Percentiles rank a stretch among this genome's conserved stretches.
phyloP scores from a whole-genome alignment of 2,797 vertebrate species.

The Anisognathus igniventris region DNA sequence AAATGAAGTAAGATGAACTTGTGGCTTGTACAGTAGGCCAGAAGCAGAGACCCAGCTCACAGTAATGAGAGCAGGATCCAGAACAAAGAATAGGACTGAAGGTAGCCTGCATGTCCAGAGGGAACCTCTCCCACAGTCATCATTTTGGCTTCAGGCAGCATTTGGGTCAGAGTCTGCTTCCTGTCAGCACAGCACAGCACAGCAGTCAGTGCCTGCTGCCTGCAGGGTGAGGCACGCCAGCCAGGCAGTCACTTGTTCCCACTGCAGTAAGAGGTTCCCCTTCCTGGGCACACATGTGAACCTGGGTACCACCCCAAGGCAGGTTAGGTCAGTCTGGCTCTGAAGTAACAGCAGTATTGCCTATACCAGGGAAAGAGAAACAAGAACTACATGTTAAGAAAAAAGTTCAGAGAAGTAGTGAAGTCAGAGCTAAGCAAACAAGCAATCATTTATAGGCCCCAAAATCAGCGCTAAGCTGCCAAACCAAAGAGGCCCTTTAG shows the following conservation, averaged over 20 bases:
- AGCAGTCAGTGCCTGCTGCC: background rate
- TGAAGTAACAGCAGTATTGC: accelerated
- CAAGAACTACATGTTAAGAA: background rate
- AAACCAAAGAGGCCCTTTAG: constrained; percentile 38
- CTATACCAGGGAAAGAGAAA: background rate
- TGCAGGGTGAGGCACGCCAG: background rate
- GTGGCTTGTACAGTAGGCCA: background rate
- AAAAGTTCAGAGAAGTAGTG: constrained; percentile 9
- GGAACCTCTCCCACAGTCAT: background rate
- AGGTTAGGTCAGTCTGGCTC: background rate
- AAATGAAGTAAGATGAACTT: background rate
- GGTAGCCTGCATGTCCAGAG: background rate
- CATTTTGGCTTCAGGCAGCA: accelerated
- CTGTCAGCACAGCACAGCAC: background rate
- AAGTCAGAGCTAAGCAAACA: constrained; percentile 29
- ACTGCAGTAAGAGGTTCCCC: accelerated
- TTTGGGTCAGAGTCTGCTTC: background rate
- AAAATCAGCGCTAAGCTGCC: constrained; percentile 51
- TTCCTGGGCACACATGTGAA: accelerated
- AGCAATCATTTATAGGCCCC: constrained; percentile 23
- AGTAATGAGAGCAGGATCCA: background rate
- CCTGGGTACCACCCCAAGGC: background rate
- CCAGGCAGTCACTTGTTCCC: background rate
- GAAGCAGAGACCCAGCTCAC: background rate
- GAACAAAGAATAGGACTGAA: background rate